A percentile compares a stretch with the other conserved stretches of the same genome.
phyloP scores from a whole-genome alignment of 2,888 invertebrate species.

The Nomada ferruginata region DNA sequence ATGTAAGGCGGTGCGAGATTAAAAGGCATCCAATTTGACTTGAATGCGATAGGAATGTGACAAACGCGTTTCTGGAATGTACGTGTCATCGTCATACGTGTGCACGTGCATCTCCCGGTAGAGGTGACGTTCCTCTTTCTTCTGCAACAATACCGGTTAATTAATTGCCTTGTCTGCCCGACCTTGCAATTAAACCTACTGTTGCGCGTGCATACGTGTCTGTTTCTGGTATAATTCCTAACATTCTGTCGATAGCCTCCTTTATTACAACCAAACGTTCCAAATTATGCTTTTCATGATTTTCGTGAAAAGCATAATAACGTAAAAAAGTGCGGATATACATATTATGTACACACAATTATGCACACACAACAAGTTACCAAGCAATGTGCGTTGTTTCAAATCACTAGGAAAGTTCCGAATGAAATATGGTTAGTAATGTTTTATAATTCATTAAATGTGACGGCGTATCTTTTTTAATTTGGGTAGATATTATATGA shows the following conservation, averaged over 20 bases:
- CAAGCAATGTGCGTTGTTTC: no score
- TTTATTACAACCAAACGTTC: conserved; percentile 23
- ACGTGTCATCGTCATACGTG: conserved; percentile 4
- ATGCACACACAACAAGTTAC: no score
- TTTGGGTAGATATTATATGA: no score
- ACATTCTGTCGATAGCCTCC: conserved; percentile 24
- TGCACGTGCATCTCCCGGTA: conserved; percentile 14
- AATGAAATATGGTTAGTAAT: no score
- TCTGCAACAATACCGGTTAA: conserved; percentile 54
- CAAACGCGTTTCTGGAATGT: not conserved
- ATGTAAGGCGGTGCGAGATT: not conserved
- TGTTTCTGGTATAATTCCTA: conserved; percentile 38
- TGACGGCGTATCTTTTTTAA: no score
- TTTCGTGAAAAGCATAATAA: no score
- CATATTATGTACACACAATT: no score
- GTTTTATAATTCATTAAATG: no score
- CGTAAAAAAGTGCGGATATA: no score
- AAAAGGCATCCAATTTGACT: conserved; percentile 37
- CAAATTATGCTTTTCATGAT: conserved; percentile 9
- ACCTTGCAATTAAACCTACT: conserved; percentile 61
- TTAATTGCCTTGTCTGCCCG: conserved; percentile 55
- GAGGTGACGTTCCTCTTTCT: conserved; percentile 50
- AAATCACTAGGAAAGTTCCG: no score
- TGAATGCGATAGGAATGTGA: conserved; percentile 9
- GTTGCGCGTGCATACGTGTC: conserved; percentile 30